Evolutionary conservation across 2,888 invertebrate genomes (phyloP).

Genomic region (Agonum fuliginosum): DNA sequence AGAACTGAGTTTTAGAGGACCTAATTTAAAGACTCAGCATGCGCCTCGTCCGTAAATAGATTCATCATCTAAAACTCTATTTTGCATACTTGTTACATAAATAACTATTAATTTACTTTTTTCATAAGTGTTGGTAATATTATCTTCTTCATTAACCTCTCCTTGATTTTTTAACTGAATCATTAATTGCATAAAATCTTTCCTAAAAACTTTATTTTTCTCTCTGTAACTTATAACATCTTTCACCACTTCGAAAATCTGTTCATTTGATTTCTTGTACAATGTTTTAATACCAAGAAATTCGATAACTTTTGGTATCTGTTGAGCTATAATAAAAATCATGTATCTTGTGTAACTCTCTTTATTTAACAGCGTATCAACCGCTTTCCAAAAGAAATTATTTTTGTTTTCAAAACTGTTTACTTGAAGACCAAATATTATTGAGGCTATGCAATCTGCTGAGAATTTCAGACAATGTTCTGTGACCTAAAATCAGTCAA

Average conservation of each 20-base stretch:
- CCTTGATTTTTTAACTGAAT: slow-evolving; percentile 14
- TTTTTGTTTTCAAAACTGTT: slow-evolving; percentile 26
- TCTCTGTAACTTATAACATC: slow-evolving; percentile 30
- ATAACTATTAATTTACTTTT: slow-evolving; percentile 2
- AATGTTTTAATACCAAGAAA: background rate
- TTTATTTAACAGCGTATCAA: background rate
- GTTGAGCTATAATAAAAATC: background rate
- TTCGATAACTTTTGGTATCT: background rate
- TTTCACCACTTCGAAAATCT: slow-evolving; percentile 28
- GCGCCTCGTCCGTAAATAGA: too few species aligned
- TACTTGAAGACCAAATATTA: slow-evolving; percentile 24
- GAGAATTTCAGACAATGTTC: background rate
- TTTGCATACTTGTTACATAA: too few species aligned
- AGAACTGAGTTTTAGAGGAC: too few species aligned
- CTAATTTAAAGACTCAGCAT: too few species aligned
- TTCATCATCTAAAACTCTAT: too few species aligned
- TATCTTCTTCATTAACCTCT: background rate
- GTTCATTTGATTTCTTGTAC: slow-evolving; percentile 13
- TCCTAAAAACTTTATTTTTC: slow-evolving; percentile 18
- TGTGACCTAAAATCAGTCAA: slow-evolving; percentile 54
- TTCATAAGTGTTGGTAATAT: background rate
- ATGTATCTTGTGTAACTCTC: background rate
- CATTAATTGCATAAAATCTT: slow-evolving; percentile 40
- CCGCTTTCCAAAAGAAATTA: background rate
- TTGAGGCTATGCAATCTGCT: slow-evolving; percentile 12